phyloP scores from a whole-genome alignment of 2,888 invertebrate species.

The Congeria kusceri region DNA sequence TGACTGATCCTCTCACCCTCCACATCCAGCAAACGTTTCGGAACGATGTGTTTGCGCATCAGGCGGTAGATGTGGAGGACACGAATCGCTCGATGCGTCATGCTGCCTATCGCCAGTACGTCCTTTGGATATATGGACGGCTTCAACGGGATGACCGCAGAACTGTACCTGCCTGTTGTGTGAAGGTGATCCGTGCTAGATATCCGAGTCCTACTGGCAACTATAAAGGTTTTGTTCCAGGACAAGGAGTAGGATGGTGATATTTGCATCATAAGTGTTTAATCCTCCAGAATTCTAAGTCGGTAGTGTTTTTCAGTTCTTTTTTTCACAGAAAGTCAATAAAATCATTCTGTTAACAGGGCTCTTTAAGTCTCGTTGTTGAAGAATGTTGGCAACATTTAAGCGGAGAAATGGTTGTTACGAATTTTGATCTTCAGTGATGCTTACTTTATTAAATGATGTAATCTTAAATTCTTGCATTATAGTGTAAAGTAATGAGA shows the following conservation, averaged over 20 bases:
- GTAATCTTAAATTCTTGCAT: too few relatives aligned
- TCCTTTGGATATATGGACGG: not conserved
- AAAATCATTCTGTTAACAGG: too few relatives aligned
- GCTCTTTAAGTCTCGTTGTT: too few relatives aligned
- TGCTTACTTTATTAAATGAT: too few relatives aligned
- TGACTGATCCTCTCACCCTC: not conserved
- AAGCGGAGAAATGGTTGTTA: too few relatives aligned
- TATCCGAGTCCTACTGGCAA: slow-evolving; percentile 11
- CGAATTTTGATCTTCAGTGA: too few relatives aligned
- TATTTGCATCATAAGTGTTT: too few relatives aligned
- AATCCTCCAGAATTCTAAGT: too few relatives aligned
- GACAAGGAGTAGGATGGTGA: slow-evolving; percentile 1
- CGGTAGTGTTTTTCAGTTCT: too few relatives aligned
- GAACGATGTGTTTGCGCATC: slow-evolving; percentile 8
- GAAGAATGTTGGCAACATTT: too few relatives aligned
- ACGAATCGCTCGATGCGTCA: slow-evolving; percentile 2
- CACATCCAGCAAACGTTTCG: slow-evolving; percentile 12
- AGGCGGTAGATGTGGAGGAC: slow-evolving; percentile 5
- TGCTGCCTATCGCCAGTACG: slow-evolving; percentile 13
- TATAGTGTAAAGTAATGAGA: too few relatives aligned
- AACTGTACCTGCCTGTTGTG: slow-evolving; percentile 24
- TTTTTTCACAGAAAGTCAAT: too few relatives aligned
- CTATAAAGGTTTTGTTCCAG: slow-evolving; percentile 9
- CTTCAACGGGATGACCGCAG: slow-evolving; percentile 5
- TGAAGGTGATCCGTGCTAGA: not conserved